phyloP scores from a whole-genome alignment of 2,113 vertebrate species.

The Mesocricetus auratus region DNA sequence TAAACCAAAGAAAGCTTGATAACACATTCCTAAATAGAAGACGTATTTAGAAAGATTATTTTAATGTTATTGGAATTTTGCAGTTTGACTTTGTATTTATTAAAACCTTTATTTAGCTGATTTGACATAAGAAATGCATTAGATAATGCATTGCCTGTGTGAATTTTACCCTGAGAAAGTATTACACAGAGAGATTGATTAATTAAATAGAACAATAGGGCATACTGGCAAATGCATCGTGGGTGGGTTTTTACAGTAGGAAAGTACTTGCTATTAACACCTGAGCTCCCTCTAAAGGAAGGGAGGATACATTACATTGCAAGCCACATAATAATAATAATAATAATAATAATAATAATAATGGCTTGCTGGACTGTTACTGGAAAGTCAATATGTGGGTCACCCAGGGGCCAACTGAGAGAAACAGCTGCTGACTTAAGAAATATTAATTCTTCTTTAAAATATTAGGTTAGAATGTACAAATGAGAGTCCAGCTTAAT shows the following conservation, averaged over 20 bases:
- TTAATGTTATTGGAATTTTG: neutral
- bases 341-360: neutral
- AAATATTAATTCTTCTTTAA: slow-evolving; percentile 69
- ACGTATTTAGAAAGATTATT: neutral
- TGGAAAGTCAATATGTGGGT: slow-evolving; percentile 57
- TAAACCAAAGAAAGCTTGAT: slow-evolving; percentile 41
- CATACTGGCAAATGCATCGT: neutral
- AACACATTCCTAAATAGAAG: slow-evolving; percentile 50
- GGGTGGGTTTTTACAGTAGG: slow-evolving; percentile 9
- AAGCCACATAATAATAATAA: no score
- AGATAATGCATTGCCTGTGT: neutral
- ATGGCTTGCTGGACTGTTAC: neutral
- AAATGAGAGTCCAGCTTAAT: slow-evolving; percentile 54
- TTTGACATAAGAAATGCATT: neutral
- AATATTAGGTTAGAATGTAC: slow-evolving; percentile 67
- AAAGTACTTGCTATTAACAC: slow-evolving; percentile 30
- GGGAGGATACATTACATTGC: neutral
- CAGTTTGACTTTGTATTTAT: neutral
- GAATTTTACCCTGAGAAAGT: slow-evolving; percentile 21
- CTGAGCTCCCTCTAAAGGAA: neutral
- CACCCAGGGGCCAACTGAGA: neutral
- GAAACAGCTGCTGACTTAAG: neutral
- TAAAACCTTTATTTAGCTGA: slow-evolving; percentile 48
- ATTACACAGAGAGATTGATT: neutral
- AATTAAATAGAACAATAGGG: slow-evolving; percentile 27